phyloP scores from a whole-genome alignment of 2,113 vertebrate genomes.

The Benitochromis conjunctus region DNA sequence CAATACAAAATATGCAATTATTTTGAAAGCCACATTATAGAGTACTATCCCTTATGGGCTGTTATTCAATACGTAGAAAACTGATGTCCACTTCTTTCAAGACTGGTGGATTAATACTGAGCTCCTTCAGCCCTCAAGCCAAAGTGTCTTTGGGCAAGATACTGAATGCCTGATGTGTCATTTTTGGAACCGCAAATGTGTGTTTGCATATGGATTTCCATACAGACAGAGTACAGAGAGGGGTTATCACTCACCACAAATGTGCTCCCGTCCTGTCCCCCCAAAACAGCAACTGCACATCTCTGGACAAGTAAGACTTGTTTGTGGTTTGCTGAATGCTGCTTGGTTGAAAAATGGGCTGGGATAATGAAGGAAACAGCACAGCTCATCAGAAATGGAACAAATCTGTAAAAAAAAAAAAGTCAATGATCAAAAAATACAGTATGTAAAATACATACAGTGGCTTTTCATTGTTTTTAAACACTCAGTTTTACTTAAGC shows the following conservation, averaged over 20 bases:
- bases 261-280: not conserved
- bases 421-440: not conserved
- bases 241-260: not conserved
- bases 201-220: not conserved
- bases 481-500: not conserved
- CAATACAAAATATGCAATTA: not conserved
- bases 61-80: not conserved
- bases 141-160: not conserved
- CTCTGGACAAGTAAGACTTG: not conserved
- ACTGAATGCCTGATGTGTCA: not conserved
- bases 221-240: not conserved
- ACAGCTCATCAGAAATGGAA: not conserved
- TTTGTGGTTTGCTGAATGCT: not conserved
- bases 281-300: not conserved
- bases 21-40: not conserved
- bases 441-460: not conserved
- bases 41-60: not conserved
- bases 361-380: not conserved
- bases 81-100: not conserved
- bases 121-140: not conserved
- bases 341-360: not conserved
- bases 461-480: not conserved
- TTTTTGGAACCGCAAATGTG: not conserved
- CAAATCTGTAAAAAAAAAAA: not conserved
- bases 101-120: not conserved